A percentile compares a stretch with the other conserved stretches of the same genome.
These are phyloP conservation scores for Lepidurus packardi DNA, from an alignment of 1,140 invertebrate species.

Conservation along the genomic window DNA sequence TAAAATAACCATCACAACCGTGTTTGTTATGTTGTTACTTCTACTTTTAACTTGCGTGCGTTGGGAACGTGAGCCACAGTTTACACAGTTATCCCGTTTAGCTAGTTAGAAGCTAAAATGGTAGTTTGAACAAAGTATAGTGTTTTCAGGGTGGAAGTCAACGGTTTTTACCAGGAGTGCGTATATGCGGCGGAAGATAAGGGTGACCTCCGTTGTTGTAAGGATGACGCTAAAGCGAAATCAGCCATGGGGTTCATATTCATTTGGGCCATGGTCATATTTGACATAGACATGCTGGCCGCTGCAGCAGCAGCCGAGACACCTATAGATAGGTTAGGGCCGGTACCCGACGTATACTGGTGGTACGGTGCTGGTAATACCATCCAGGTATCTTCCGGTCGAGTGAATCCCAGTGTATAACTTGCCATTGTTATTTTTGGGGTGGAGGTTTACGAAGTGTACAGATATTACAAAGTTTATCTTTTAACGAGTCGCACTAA, in stretches of 20 bases:
- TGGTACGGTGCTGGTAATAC: constrained; percentile 30
- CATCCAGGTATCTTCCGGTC: constrained; percentile 32
- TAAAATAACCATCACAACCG: no score
- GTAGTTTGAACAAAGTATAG: background rate
- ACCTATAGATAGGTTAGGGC: constrained; percentile 16
- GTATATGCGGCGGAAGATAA: constrained; percentile 29
- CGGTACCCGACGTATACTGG: constrained; percentile 31
- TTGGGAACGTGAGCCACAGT: no score
- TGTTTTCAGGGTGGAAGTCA: background rate
- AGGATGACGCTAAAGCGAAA: constrained; percentile 30
- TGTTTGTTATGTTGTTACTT: no score
- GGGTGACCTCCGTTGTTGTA: constrained; percentile 30
- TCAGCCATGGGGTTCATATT: constrained; percentile 31
- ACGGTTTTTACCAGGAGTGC: constrained; percentile 26
- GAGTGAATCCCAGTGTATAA: constrained; percentile 30
- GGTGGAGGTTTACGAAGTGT: no score
- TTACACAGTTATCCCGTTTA: background rate
- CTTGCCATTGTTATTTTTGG: constrained; percentile 26
- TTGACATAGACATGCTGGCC: constrained; percentile 24
- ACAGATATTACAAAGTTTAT: no score
- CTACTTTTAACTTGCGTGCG: no score
- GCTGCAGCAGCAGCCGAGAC: constrained; percentile 28
- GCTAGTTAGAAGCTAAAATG: background rate
- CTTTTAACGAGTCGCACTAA: no score
- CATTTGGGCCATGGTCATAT: constrained; percentile 28